A percentile compares a stretch with the other conserved stretches of the same genome.
phyloP scores from a whole-genome alignment of 2,797 vertebrate genomes.

The Gymnocypris eckloni region DNA sequence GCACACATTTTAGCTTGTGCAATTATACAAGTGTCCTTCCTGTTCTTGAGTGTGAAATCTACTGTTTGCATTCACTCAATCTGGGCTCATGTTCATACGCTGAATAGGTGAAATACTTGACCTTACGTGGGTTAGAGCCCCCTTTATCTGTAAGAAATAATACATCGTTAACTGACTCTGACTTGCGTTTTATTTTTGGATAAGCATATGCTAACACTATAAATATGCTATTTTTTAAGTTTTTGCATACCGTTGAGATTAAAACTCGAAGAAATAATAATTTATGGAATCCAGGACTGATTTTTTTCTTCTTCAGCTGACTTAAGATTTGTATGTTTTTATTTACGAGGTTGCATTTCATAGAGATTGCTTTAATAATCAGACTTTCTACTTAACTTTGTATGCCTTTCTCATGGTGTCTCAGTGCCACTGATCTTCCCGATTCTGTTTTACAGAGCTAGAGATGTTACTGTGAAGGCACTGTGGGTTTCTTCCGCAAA shows the following conservation, averaged over 20 bases:
- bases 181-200: conserved; percentile 46
- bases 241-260: conserved; percentile 60
- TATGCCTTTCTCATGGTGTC: conserved; percentile 56
- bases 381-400: conserved; percentile 57
- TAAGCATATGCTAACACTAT: conserved; percentile 48
- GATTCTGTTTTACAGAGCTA: conserved; percentile 54
- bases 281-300: conserved; percentile 47
- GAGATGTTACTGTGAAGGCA: conserved; percentile 48
- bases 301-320: conserved; percentile 44
- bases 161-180: conserved; percentile 31
- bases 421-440: conserved; percentile 56
- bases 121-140: conserved; percentile 41
- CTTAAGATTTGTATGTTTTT: conserved; percentile 56
- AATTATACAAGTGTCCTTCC: conserved; percentile 66
- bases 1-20: conserved; percentile 58
- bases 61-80: conserved; percentile 40
- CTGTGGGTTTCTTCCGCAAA: conserved; percentile 46
- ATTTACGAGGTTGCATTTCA: conserved; percentile 54
- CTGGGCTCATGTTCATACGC: conserved; percentile 35
- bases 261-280: conserved; percentile 46
- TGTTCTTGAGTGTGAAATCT: conserved; percentile 56
- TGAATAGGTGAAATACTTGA: conserved; percentile 43
- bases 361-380: conserved; percentile 54
- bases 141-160: conserved; percentile 42
- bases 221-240: conserved; percentile 57